A percentile compares a stretch with the other conserved stretches of the same genome.
Evolutionary conservation across 2,113 vertebrate genomes (phyloP).

Genomic region (Pseudopipra pipra): DNA sequence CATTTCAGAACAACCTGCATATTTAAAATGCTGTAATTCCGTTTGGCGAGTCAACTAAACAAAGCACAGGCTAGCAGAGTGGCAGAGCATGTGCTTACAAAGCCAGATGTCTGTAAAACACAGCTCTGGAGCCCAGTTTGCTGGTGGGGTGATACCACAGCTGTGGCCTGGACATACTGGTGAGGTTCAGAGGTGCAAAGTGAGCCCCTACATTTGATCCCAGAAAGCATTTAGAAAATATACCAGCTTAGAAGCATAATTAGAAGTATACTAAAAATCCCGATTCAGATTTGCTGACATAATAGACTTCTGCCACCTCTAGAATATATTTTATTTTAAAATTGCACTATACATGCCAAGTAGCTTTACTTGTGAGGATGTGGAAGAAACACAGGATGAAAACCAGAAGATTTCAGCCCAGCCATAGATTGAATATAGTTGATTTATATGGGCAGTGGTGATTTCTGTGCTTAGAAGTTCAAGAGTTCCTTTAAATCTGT

Average conservation of each 20-base stretch:
- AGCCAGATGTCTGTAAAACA: background rate
- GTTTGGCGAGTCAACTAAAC: background rate
- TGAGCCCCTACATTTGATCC: background rate
- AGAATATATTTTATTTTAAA: background rate
- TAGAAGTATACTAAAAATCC: background rate
- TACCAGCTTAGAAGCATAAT: background rate
- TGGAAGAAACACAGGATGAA: background rate
- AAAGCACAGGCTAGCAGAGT: background rate
- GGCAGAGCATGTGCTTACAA: background rate
- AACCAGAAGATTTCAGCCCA: background rate
- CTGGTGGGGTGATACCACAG: background rate
- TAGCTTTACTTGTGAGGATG: background rate
- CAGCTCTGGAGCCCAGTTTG: background rate
- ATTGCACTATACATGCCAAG: background rate
- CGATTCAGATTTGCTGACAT: background rate
- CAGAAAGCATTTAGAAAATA: background rate
- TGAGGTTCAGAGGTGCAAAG: background rate
- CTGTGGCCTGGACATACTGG: background rate
- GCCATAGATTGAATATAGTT: background rate
- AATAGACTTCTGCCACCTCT: background rate
- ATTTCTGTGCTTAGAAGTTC: background rate
- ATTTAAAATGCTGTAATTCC: slow-evolving; percentile 3
- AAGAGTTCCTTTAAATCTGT: slow-evolving; percentile 45
- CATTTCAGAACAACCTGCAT: slow-evolving; percentile 32
- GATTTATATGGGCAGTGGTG: slow-evolving; percentile 18